Percentiles rank a stretch among this genome's conserved stretches.
Conservation (phyloP, 2,888 invertebrate genomes). For the Taphrorychus bicolor region DNA sequence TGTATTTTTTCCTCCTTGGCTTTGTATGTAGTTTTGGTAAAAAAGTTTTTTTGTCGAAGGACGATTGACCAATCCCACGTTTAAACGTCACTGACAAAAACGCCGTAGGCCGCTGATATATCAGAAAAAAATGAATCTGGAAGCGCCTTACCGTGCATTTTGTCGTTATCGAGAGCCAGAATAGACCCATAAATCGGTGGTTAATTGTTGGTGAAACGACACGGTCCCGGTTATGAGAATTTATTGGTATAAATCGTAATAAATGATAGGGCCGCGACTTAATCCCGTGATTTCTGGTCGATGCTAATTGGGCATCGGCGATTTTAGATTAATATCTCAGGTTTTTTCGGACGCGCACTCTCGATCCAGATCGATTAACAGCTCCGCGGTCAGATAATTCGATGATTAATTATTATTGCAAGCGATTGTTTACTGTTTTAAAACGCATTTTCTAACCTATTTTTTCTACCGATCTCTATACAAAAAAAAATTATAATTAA, state of each 20-base stretch:
- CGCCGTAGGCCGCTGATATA: neutral
- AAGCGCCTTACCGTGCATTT: slow-evolving; percentile 21
- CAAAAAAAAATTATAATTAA: neutral
- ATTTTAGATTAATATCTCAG: slow-evolving; percentile 53
- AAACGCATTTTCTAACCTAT: no score
- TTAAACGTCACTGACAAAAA: slow-evolving; percentile 45
- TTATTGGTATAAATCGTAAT: slow-evolving; percentile 57
- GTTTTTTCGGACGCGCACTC: slow-evolving; percentile 51
- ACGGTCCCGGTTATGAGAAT: slow-evolving; percentile 53
- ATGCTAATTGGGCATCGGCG: slow-evolving; percentile 55
- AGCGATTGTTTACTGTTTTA: no score
- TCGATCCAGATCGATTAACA: slow-evolving; percentile 51
- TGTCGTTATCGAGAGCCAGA: slow-evolving; percentile 24
- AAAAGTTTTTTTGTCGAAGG: slow-evolving; percentile 56
- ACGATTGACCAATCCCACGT: no score
- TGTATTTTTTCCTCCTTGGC: no score
- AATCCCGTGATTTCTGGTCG: slow-evolving; percentile 58
- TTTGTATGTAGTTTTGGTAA: no score
- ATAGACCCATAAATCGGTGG: slow-evolving; percentile 54
- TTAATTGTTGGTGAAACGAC: slow-evolving; percentile 60
- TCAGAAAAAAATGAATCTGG: slow-evolving; percentile 14
- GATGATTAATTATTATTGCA: slow-evolving; percentile 26
- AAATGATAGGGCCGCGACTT: slow-evolving; percentile 57
- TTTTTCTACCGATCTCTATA: no score
- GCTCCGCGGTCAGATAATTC: slow-evolving; percentile 27